Base-by-base conservation (phyloP, 2,797 vertebrate genomes). In the Tauraco hartlaubi region DNA sequence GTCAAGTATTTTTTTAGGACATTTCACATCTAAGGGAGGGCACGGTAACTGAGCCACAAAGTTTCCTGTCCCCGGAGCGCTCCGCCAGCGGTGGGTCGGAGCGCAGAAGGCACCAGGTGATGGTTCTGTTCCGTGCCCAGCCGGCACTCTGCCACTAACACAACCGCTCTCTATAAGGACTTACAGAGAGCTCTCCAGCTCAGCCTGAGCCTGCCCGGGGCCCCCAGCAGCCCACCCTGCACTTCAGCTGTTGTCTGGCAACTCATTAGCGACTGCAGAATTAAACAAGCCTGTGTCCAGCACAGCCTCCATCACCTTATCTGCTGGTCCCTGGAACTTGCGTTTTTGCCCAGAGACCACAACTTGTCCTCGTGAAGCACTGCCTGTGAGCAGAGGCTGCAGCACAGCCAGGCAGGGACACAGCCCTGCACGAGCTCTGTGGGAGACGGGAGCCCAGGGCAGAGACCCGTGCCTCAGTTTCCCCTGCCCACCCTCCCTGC, bases 371-470 rank as follows among this genome's bases (percentile, higher is more conserved):
- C 3, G 1, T 16, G 33, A 58, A 39, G n/a, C 1, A 9, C 9
- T 7, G 21, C 28, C 59, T 2, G 2, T 0, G 2, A 52, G 44
- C 44, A 46, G 52, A 48, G n/a, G 29, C 41, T 23, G 31, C 14
- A 31, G 11, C 22, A 10, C 22, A 46, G 43, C 20, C 29, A 22
- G 43, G n/a, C 37, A 58, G 51, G 56, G 51, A 69, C 11, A 5
- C 9, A 6, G 49, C 51, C 2, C 0, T 15, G 9, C n/a, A 12
- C 1, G 0, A 58, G 83, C 44, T 28, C 55, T 26, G n/a, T 3
- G 6, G 25, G 62, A 44, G 55, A 10, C 11, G 5, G 20, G 20
- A 69, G 8, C 23, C 28, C 12, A 44, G 21, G 33, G 39, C 69
- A 69, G n/a, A 31, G 39, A 12, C 39, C 39, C 1, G 19, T 62